Evolutionary conservation across 2,888 invertebrate species (phyloP), one percentile per base, ranked within the genome.

Genomic region (Allygus modestus): DNA sequence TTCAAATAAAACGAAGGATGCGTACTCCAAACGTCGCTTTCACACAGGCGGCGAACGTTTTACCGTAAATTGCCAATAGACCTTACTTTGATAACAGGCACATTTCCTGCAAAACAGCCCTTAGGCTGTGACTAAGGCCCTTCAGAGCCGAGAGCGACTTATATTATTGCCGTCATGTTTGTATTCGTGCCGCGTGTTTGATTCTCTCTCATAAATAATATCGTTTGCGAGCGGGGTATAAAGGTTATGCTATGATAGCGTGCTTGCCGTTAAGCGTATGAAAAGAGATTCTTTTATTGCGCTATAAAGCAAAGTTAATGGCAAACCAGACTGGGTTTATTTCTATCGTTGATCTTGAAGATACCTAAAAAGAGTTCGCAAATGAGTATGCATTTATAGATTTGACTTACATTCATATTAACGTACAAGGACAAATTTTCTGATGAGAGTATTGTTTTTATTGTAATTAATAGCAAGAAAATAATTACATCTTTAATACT

Each of bases 251-350:
- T 37, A 58, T 37, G 58, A 20, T 79, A 58, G 58, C 79, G 79
- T 79, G 79, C 65, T 65, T 28, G 31, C 31, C 33, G 58, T 79
- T 26, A 28, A 79, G 79, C 33, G 15, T 58, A 33, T 58, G 28
- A 15, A n/a, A 79, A 79, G 79, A 79, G 33, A 79, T 79, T 79
- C 77, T 79, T 79, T 79, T 79, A 79, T 54, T 79, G 58, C 0
- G 12, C 79, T 20, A 51, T 79, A 79, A 79, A 79, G 54, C 51
- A 17, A 33, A n/a, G 79, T 54, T 58, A 58, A 20, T 79, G 37
- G n/a, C 54, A 20, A 33, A 79, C 54, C 79, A 58, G 46, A 58
- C 37, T 7, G 17, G 58, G 1, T 79, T 51, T 37, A 79, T 33
- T 46, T 17, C 77, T 28, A 71, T 41, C 37, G 23, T n/a, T 37